Percentiles rank a stretch among this genome's conserved stretches.
Evolutionary conservation across 2,797 vertebrate genomes (phyloP).

Genomic region (Pteronotus mesoamericanus): DNA sequence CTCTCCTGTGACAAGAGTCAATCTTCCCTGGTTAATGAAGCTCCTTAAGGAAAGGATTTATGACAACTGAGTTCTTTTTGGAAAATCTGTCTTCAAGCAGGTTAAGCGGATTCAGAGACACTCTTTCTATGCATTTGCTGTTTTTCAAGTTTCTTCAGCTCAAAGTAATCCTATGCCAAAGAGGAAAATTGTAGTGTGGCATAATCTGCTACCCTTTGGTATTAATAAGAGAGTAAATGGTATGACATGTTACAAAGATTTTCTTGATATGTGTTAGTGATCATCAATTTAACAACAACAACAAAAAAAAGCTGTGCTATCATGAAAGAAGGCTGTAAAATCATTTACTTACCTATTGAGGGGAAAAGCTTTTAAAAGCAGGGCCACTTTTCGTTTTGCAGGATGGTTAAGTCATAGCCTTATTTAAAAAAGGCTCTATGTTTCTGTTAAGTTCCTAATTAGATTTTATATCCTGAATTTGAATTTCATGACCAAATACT

Average conservation of each 20-base stretch:
- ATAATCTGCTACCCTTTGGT: not conserved
- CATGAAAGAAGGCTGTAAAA: not conserved
- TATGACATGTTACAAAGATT: not conserved
- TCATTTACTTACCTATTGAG: not conserved
- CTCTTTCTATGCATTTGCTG: not conserved
- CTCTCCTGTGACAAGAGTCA: not conserved
- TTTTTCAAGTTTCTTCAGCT: not conserved
- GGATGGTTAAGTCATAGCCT: not conserved
- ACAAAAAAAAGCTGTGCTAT: not conserved
- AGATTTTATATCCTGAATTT: slow-evolving; percentile 40
- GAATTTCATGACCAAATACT: slow-evolving; percentile 51
- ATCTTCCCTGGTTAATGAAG: not conserved
- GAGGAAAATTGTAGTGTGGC: not conserved
- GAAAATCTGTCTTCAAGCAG: not conserved
- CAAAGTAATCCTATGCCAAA: not conserved
- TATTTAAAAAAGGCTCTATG: slow-evolving; percentile 8
- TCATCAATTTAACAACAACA: not conserved
- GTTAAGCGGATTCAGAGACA: not conserved
- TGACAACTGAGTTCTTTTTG: not conserved
- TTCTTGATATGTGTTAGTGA: not conserved
- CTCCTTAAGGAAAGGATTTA: not conserved
- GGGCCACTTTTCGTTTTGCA: not conserved
- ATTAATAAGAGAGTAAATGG: not conserved
- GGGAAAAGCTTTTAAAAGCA: slow-evolving; percentile 15
- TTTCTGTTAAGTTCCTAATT: slow-evolving; percentile 59